Conservation (phyloP, 2,113 vertebrate genomes). For the Myodes glareolus region DNA sequence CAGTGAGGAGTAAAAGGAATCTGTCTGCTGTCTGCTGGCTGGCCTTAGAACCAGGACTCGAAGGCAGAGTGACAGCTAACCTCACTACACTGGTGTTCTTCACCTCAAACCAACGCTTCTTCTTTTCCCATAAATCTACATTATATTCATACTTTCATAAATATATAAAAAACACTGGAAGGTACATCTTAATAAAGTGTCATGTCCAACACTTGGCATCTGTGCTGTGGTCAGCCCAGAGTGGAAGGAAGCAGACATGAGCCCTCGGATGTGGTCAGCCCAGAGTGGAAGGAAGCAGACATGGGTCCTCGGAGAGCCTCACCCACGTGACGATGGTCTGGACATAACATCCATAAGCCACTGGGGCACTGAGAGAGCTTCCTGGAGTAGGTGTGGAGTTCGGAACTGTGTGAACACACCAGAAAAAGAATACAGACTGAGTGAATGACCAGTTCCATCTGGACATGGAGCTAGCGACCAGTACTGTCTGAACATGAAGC, state of each 20-base stretch:
- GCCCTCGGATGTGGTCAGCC: not conserved
- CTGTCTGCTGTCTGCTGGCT: not conserved
- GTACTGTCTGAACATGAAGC: not conserved
- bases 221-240: not conserved
- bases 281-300: not conserved
- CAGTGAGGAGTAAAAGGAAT: not conserved
- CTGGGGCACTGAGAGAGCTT: rapidly evolving
- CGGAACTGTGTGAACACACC: not conserved
- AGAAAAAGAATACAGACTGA: not conserved
- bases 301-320: not conserved
- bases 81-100: not conserved
- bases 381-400: not conserved
- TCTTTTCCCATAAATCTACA: not conserved
- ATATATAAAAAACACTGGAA: not conserved
- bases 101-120: not conserved
- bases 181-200: not conserved
- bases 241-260: not conserved
- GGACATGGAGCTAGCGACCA: not conserved
- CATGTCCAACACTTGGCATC: not conserved
- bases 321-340: not conserved
- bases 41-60: not conserved
- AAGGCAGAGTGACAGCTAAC: not conserved
- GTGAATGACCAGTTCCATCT: not conserved
- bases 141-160: not conserved
- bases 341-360: not conserved